phyloP scores from a whole-genome alignment of 2,113 vertebrate species.

The Chloropsis hardwickii region DNA sequence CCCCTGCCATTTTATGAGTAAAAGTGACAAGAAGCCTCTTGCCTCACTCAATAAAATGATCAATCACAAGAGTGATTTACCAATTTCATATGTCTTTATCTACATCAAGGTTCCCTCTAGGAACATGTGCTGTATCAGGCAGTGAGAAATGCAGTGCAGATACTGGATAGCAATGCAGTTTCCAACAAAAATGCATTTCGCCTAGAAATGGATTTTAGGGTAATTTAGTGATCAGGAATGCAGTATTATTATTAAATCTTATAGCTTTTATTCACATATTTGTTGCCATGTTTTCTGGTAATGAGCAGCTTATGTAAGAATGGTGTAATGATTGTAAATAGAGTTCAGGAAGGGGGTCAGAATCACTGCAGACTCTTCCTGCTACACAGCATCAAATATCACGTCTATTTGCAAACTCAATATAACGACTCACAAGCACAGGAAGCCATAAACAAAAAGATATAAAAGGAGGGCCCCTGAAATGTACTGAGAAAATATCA shows the following conservation, averaged over 20 bases:
- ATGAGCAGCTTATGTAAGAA: background rate
- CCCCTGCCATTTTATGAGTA: background rate
- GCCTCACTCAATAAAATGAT: background rate
- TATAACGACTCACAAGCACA: background rate
- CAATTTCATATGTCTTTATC: background rate
- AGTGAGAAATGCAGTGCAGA: background rate
- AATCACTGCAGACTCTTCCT: background rate
- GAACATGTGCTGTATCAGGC: background rate
- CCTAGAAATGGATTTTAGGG: background rate
- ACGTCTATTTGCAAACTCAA: background rate
- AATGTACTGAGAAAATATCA: background rate
- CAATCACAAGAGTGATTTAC: conserved; percentile 23
- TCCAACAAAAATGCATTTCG: background rate
- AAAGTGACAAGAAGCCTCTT: conserved; percentile 11
- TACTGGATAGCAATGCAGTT: background rate
- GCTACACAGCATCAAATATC: background rate
- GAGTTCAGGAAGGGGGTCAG: background rate
- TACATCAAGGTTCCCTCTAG: background rate
- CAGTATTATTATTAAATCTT: background rate
- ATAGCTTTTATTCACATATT: background rate
- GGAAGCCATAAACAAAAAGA: background rate
- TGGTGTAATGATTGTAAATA: background rate
- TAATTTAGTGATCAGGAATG: background rate
- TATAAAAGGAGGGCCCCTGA: background rate
- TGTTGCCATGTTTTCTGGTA: background rate